A percentile compares a stretch with the other conserved stretches of the same genome.
These are phyloP conservation scores for Zaprionus kolodkinae DNA, from an alignment of 1,140 invertebrate species.

Conservation along the genomic window DNA sequence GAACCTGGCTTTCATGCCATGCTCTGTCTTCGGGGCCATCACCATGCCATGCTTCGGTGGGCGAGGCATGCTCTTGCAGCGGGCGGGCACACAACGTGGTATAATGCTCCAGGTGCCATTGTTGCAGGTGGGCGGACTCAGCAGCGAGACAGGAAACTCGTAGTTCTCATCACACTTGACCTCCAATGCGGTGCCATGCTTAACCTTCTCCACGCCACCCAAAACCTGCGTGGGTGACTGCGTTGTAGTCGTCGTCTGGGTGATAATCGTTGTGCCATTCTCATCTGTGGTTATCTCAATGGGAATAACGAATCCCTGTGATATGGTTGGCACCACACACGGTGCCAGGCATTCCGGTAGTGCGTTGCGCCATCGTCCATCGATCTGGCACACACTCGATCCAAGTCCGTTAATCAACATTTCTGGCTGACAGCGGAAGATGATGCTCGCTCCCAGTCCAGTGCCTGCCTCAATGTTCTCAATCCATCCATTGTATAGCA, in stretches of 20 bases:
- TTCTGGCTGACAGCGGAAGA: slow-evolving; percentile 96
- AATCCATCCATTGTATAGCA: slow-evolving; percentile 97
- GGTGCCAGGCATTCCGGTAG: slow-evolving; percentile 95
- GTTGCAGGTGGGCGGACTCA: slow-evolving; percentile 89
- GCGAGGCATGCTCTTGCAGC: slow-evolving; percentile 95
- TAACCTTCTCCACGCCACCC: slow-evolving; percentile 86
- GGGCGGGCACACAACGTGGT: slow-evolving; percentile 94
- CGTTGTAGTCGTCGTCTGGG: slow-evolving; percentile 85
- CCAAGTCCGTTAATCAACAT: slow-evolving; percentile 96
- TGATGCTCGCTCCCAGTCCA: slow-evolving; percentile 94
- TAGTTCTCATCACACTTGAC: slow-evolving; percentile 95
- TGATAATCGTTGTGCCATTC: slow-evolving; percentile 83
- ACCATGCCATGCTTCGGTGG: slow-evolving; percentile 96
- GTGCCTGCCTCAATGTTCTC: slow-evolving; percentile 96
- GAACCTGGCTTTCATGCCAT: slow-evolving; percentile 96
- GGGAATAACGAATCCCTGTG: slow-evolving; percentile 90
- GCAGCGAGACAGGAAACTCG: slow-evolving; percentile 87
- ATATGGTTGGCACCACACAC: slow-evolving; percentile 94
- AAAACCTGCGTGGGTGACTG: slow-evolving; percentile 86
- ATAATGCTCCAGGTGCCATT: slow-evolving; percentile 98
- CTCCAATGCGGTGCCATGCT: slow-evolving; percentile 93
- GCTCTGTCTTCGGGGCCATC: slow-evolving; percentile 97
- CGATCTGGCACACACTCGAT: slow-evolving; percentile 95
- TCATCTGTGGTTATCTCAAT: slow-evolving; percentile 79
- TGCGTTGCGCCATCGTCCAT: slow-evolving; percentile 96